Conservation (phyloP, 2,113 vertebrate genomes). For the Prolemur simus region DNA sequence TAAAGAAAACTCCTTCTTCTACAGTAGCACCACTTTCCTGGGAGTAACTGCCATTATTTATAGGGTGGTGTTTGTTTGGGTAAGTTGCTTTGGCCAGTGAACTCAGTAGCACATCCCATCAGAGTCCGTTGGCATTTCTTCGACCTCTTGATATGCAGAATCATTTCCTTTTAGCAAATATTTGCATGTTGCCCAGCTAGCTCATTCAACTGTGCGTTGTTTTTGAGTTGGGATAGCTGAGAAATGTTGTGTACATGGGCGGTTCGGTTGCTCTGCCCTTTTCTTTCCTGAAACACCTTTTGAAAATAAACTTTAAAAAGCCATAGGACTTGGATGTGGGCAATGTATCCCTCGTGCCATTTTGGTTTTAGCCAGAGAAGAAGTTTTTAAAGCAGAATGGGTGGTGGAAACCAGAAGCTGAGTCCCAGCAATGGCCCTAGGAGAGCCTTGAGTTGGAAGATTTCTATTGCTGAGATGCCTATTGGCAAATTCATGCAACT, state of each 20-base stretch:
- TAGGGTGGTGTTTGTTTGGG: not conserved
- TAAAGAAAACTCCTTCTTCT: not conserved
- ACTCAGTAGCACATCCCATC: not conserved
- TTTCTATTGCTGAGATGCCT: not conserved
- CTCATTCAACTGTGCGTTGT: not conserved
- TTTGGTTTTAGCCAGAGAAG: not conserved
- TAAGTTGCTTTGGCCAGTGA: not conserved
- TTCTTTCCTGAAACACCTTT: not conserved
- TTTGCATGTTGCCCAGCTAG: conserved; percentile 1
- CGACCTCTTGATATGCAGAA: not conserved
- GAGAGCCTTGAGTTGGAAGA: not conserved
- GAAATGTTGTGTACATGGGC: not conserved
- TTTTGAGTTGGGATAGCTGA: not conserved
- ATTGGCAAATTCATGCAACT: not conserved
- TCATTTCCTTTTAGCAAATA: conserved; percentile 36
- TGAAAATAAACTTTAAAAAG: not conserved
- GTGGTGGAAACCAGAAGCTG: not conserved
- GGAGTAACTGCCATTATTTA: not conserved
- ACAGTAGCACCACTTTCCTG: not conserved
- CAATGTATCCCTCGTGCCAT: not conserved
- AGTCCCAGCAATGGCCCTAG: not conserved
- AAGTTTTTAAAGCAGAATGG: not conserved
- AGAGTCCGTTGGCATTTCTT: not conserved
- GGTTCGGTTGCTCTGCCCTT: not conserved
- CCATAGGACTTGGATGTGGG: not conserved